These are phyloP conservation scores for Aphrophora alni DNA, from an alignment of 2,888 invertebrate genomes.

Conservation along the genomic window DNA sequence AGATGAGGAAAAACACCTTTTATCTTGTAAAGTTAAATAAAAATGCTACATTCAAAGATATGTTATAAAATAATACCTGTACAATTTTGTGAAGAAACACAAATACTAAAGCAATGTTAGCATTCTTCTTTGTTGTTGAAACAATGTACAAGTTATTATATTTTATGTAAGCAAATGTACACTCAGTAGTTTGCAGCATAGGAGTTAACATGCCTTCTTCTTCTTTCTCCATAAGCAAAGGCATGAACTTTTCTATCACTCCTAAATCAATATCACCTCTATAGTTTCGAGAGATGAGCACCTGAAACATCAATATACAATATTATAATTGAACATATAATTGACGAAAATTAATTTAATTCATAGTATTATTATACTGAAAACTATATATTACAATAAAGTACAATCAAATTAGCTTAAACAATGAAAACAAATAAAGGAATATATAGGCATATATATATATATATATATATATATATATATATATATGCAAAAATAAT, in stretches of 20 bases:
- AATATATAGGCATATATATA: no score
- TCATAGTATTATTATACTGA: no score
- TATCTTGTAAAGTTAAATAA: no score
- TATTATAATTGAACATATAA: no score
- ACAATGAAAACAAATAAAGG: no score
- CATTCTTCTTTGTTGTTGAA: slow-evolving; percentile 68
- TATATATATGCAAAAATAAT: no score
- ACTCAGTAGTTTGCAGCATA: slow-evolving; percentile 63
- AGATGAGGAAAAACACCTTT: no score
- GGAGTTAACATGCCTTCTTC: slow-evolving; percentile 68
- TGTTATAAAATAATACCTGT: slow-evolving; percentile 56
- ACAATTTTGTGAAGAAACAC: slow-evolving; percentile 70
- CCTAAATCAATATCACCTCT: slow-evolving; percentile 71
- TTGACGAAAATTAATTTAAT: no score
- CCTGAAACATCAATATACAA: slow-evolving; percentile 56
- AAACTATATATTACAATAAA: no score
- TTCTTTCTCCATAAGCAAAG: slow-evolving; percentile 69
- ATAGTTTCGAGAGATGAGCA: slow-evolving; percentile 70
- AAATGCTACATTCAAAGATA: no score
- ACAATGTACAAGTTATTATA: slow-evolving; percentile 71
- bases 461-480: no score
- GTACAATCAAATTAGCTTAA: no score
- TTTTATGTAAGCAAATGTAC: slow-evolving; percentile 69
- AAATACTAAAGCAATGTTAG: slow-evolving; percentile 70
- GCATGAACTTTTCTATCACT: slow-evolving; percentile 73